phyloP scores from a whole-genome alignment of 2,113 vertebrate genomes.

The Rhynchomys soricoides region DNA sequence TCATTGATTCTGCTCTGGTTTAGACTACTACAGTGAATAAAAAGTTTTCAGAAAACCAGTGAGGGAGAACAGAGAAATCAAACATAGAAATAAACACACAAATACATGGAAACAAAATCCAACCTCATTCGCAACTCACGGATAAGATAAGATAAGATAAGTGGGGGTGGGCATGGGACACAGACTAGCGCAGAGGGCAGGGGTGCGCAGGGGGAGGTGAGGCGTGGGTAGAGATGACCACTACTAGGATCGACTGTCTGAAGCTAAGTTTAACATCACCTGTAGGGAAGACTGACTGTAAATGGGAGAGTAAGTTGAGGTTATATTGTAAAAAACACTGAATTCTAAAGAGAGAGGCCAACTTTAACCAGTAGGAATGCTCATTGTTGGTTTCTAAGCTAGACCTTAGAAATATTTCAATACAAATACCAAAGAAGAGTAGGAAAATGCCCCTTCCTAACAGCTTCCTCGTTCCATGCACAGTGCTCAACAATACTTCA shows the following conservation, averaged over 20 bases:
- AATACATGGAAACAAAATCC: background rate
- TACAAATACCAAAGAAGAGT: background rate
- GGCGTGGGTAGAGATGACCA: too few relatives aligned
- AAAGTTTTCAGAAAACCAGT: background rate
- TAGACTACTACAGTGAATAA: background rate
- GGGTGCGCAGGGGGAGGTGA: too few relatives aligned
- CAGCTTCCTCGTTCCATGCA: background rate
- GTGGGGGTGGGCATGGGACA: background rate
- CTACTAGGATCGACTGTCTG: background rate
- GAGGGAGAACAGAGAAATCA: background rate
- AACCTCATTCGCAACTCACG: background rate
- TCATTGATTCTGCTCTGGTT: slow-evolving; percentile 41
- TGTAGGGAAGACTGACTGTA: background rate
- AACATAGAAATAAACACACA: slow-evolving; percentile 9
- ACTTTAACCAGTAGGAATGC: background rate
- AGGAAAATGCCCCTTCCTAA: background rate
- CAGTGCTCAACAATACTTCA: background rate
- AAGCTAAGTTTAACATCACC: background rate
- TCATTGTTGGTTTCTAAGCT: background rate
- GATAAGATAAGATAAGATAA: too few relatives aligned
- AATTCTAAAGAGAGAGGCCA: background rate
- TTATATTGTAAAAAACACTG: background rate
- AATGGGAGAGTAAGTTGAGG: background rate
- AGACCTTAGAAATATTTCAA: background rate
- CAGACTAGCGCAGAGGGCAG: accelerated